Percentiles rank a stretch among this genome's conserved stretches.
Conservation (phyloP, 1,140 invertebrate species). For the Bombyx mandarina region DNA sequence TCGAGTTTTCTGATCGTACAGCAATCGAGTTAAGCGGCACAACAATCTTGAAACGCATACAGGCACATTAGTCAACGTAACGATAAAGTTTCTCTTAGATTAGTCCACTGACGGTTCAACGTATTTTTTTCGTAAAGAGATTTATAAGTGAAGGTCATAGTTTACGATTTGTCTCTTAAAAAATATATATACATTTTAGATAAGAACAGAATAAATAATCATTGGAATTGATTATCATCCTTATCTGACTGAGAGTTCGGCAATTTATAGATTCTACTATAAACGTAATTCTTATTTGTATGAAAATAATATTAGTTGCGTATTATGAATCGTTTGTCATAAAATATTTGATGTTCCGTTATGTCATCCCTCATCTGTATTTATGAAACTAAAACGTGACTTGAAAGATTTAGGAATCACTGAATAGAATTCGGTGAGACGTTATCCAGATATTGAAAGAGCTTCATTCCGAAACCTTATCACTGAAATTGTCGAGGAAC, state of each 20-base stretch:
- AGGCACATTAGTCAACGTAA: constrained; percentile 47
- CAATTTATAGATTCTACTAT: constrained; percentile 4
- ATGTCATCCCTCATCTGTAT: constrained; percentile 8
- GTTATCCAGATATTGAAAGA: no score
- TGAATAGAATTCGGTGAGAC: neutral
- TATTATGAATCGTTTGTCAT: neutral
- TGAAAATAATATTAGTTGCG: neutral
- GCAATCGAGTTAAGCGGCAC: constrained; percentile 43
- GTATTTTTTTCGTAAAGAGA: constrained; percentile 20
- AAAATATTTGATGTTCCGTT: neutral
- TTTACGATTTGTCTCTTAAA: constrained; percentile 33
- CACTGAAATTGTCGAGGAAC: no score
- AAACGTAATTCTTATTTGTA: neutral
- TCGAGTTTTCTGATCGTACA: constrained; percentile 41
- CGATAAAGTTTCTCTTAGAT: constrained; percentile 34
- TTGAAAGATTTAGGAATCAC: constrained; percentile 2
- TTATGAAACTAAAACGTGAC: constrained; percentile 12
- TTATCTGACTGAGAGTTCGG: constrained; percentile 6
- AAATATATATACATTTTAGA: neutral
- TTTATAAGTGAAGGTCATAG: constrained; percentile 33
- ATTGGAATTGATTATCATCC: constrained; percentile 8
- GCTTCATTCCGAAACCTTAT: no score
- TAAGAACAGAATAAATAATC: constrained; percentile 10
- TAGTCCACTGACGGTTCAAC: constrained; percentile 30
- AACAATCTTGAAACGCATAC: constrained; percentile 40